Percentiles rank a stretch among this genome's conserved stretches.
These are phyloP conservation scores for Drymonia ruficornis DNA, from an alignment of 2,888 invertebrate genomes.

Conservation along the genomic window DNA sequence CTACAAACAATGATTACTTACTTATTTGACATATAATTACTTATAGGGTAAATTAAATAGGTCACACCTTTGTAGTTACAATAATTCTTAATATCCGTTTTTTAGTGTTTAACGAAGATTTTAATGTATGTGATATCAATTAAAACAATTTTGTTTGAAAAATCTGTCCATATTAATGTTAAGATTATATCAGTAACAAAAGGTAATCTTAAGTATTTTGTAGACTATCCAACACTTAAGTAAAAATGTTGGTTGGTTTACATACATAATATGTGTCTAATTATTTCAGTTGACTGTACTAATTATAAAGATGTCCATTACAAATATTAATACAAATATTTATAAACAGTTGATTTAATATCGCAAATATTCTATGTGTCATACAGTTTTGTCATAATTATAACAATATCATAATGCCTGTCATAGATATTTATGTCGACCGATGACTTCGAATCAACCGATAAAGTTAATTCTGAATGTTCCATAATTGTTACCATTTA, in stretches of 20 bases:
- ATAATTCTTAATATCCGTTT: slow-evolving; percentile 30
- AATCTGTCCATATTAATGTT: slow-evolving; percentile 67
- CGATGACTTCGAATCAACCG: slow-evolving; percentile 12
- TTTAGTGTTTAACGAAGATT: slow-evolving; percentile 49
- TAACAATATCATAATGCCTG: slow-evolving; percentile 20
- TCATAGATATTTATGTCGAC: slow-evolving; percentile 16
- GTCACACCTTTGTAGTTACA: slow-evolving; percentile 22
- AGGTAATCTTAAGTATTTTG: slow-evolving; percentile 43
- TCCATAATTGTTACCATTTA: slow-evolving; percentile 29
- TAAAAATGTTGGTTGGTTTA: slow-evolving; percentile 22
- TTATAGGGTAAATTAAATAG: not conserved
- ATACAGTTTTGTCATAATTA: slow-evolving; percentile 19
- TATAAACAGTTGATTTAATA: slow-evolving; percentile 17
- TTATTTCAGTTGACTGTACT: slow-evolving; percentile 28
- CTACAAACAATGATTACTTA: not conserved
- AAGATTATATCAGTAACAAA: slow-evolving; percentile 32
- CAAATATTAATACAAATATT: slow-evolving; percentile 21
- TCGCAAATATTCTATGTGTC: slow-evolving; percentile 24
- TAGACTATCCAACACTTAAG: slow-evolving; percentile 31
- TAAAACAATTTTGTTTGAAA: slow-evolving; percentile 63
- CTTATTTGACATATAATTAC: not conserved
- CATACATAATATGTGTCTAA: slow-evolving; percentile 21
- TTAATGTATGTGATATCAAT: slow-evolving; percentile 67
- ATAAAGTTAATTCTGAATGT: slow-evolving; percentile 7
- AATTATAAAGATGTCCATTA: slow-evolving; percentile 21